These are phyloP conservation scores for Conus betulinus DNA, from an alignment of 1,140 invertebrate species.

Conservation along the genomic window DNA sequence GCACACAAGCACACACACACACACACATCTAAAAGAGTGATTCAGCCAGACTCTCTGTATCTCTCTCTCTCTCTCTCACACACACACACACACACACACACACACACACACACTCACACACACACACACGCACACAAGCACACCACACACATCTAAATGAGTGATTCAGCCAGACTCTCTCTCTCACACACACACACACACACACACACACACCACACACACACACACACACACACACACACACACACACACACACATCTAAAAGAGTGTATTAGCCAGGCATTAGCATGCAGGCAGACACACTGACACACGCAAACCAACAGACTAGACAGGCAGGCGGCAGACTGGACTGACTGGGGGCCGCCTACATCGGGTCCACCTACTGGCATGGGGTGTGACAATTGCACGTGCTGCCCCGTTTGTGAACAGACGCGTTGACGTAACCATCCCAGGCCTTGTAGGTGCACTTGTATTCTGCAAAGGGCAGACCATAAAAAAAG, in stretches of 20 bases:
- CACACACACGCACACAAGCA: not conserved
- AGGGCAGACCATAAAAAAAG: not conserved
- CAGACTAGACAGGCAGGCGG: too few species aligned
- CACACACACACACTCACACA: not conserved
- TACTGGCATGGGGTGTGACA: not conserved
- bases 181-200: not conserved
- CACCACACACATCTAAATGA: not conserved
- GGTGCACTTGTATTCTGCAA: not conserved
- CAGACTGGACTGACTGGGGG: too few species aligned
- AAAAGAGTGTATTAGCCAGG: not conserved
- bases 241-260: constrained; percentile 4
- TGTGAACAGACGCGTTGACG: not conserved
- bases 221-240: constrained; percentile 2
- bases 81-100: constrained; percentile 12
- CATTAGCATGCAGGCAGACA: too few species aligned
- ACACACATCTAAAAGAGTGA: too few species aligned
- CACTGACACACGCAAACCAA: too few species aligned
- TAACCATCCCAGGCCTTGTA: not conserved
- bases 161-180: too few species aligned
- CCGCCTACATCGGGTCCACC: not conserved
- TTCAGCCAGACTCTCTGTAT: too few species aligned
- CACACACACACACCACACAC: not conserved
- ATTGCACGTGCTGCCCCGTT: not conserved
- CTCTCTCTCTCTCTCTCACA: too few species aligned
- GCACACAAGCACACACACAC: not conserved